phyloP scores from a whole-genome alignment of 2,888 invertebrate genomes.

The Tenodera sinensis region DNA sequence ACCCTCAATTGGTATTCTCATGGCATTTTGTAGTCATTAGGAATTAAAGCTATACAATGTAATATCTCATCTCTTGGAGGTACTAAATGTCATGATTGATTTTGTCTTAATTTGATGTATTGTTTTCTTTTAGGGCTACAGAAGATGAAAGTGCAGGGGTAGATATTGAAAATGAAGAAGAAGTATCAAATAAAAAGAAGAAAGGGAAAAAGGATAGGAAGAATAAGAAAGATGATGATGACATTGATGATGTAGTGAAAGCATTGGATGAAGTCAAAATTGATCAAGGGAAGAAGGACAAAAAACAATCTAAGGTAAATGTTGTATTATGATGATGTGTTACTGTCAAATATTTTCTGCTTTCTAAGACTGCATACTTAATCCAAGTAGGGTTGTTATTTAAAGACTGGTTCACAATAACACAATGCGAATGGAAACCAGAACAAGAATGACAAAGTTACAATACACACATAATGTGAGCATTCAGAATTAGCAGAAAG shows the following conservation, averaged over 20 bases:
- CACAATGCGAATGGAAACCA: too few species aligned
- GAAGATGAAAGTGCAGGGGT: conserved; percentile 53
- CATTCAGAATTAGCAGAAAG: too few species aligned
- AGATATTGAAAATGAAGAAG: conserved; percentile 41
- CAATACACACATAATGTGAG: too few species aligned
- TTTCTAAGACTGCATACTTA: too few species aligned
- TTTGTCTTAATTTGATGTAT: conserved; percentile 8
- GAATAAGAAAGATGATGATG: conserved; percentile 45
- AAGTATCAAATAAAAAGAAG: conserved; percentile 45
- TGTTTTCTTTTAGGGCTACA: conserved; percentile 14
- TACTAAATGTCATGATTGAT: not conserved
- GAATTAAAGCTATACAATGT: too few species aligned
- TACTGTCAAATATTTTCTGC: too few species aligned
- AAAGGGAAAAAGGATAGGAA: conserved; percentile 44
- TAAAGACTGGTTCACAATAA: too few species aligned
- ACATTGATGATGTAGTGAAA: conserved; percentile 45
- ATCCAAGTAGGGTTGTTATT: too few species aligned
- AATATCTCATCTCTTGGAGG: not conserved
- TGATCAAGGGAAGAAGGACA: conserved; percentile 46
- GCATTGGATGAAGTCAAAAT: conserved; percentile 36
- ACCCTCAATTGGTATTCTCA: too few species aligned
- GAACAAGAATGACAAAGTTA: too few species aligned
- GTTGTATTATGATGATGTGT: not conserved
- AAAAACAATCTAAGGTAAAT: conserved; percentile 63
- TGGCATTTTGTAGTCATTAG: too few species aligned